A percentile compares a stretch with the other conserved stretches of the same genome.
phyloP scores from a whole-genome alignment of 2,797 vertebrate genomes.

The Gobionotothen gibberifrons region DNA sequence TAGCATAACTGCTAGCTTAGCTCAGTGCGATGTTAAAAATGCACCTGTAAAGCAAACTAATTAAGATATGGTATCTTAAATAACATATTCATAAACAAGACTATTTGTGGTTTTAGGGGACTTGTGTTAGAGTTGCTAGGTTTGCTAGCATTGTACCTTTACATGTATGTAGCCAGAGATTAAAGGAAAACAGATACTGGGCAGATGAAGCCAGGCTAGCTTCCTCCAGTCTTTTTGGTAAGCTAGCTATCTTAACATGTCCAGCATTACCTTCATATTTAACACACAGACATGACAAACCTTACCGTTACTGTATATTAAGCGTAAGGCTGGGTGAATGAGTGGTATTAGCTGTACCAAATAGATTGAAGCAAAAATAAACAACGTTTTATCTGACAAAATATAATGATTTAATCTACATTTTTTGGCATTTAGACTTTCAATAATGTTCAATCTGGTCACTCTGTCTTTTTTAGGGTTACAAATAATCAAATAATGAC shows the following conservation, averaged over 20 bases:
- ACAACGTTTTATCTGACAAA: too few relatives aligned
- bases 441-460: too few relatives aligned
- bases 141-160: background rate
- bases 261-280: background rate
- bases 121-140: background rate
- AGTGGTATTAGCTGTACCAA: background rate
- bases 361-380: too few relatives aligned
- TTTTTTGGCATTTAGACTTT: too few relatives aligned
- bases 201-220: background rate
- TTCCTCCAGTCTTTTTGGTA: background rate
- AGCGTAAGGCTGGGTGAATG: background rate
- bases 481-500: too few relatives aligned
- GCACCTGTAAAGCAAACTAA: background rate
- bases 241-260: background rate
- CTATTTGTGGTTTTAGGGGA: background rate
- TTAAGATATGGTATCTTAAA: background rate
- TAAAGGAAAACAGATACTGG: accelerated
- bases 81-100: background rate
- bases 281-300: background rate
- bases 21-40: background rate
- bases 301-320: background rate
- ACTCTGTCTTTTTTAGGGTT: too few relatives aligned
- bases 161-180: background rate
- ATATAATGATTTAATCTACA: too few relatives aligned
- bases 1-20: background rate